A percentile compares a stretch with the other conserved stretches of the same genome.
These are phyloP conservation scores for Trialeurodes vaporariorum DNA, from an alignment of 1,140 invertebrate genomes.

Conservation along the genomic window DNA sequence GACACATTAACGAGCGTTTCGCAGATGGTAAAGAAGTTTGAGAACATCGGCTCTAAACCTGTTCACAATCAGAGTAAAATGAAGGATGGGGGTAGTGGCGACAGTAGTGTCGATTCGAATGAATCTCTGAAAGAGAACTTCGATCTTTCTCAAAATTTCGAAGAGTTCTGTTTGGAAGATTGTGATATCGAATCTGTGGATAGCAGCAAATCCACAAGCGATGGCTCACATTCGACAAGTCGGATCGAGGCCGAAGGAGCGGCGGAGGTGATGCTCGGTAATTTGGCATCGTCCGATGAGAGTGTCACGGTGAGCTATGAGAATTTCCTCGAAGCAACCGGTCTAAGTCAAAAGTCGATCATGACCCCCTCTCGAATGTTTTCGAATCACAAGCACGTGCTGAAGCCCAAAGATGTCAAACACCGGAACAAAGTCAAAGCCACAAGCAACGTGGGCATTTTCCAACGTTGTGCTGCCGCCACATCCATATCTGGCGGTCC, in stretches of 20 bases:
- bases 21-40: conserved; percentile 27
- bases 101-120: not conserved
- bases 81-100: not conserved
- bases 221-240: conserved; percentile 42
- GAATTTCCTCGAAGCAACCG: conserved; percentile 64
- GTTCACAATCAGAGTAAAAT: not conserved
- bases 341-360: conserved; percentile 67
- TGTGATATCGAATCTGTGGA: conserved; percentile 46
- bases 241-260: conserved; percentile 5
- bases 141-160: conserved; percentile 48
- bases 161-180: conserved; percentile 66
- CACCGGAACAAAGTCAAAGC: conserved; percentile 25
- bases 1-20: conserved; percentile 22
- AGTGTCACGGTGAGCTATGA: conserved; percentile 42
- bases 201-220: conserved; percentile 25
- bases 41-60: conserved; percentile 19
- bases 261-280: not conserved
- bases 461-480: conserved; percentile 14
- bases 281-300: not conserved
- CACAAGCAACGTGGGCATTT: conserved; percentile 4
- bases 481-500: conserved; percentile 18
- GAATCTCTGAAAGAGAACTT: conserved; percentile 18
- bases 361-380: conserved; percentile 54
- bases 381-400: conserved; percentile 60
- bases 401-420: conserved; percentile 67